These are phyloP conservation scores for Stenotaenia linearis DNA, from an alignment of 2,888 invertebrate species.

Conservation along the genomic window DNA sequence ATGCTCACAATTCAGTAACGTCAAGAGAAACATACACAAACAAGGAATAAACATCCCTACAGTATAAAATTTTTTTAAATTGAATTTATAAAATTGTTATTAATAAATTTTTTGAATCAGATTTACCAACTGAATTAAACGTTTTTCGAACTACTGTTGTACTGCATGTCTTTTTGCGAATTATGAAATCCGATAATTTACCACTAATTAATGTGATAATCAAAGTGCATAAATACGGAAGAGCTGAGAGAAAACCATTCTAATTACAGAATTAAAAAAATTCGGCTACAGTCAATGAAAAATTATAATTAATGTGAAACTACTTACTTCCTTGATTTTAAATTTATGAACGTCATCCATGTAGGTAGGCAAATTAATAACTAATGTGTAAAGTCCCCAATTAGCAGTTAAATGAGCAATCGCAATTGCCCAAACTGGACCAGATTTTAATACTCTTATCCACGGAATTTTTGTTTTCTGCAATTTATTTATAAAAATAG, in stretches of 20 bases:
- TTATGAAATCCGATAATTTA: conserved; percentile 41
- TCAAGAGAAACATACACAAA: conserved; percentile 43
- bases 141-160: conserved; percentile 43
- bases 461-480: conserved; percentile 46
- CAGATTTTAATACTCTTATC: conserved; percentile 49
- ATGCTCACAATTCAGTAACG: conserved; percentile 45
- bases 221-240: conserved; percentile 44
- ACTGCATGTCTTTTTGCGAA: conserved; percentile 40
- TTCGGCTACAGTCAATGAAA: no score
- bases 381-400: conserved; percentile 47
- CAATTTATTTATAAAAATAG: neutral
- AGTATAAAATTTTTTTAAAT: neutral
- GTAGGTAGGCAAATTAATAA: conserved; percentile 48
- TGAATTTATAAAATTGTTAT: neutral
- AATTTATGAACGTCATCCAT: conserved; percentile 51
- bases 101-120: neutral
- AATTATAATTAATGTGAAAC: no score
- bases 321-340: conserved; percentile 47
- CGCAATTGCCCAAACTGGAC: conserved; percentile 51
- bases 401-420: conserved; percentile 49
- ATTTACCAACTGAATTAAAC: conserved; percentile 44
- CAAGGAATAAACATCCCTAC: conserved; percentile 38
- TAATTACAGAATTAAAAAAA: no score
- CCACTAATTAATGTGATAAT: conserved; percentile 42
- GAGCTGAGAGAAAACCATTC: conserved; percentile 45